phyloP scores from a whole-genome alignment of 2,797 vertebrate species.

The Urophycis tenuis region DNA sequence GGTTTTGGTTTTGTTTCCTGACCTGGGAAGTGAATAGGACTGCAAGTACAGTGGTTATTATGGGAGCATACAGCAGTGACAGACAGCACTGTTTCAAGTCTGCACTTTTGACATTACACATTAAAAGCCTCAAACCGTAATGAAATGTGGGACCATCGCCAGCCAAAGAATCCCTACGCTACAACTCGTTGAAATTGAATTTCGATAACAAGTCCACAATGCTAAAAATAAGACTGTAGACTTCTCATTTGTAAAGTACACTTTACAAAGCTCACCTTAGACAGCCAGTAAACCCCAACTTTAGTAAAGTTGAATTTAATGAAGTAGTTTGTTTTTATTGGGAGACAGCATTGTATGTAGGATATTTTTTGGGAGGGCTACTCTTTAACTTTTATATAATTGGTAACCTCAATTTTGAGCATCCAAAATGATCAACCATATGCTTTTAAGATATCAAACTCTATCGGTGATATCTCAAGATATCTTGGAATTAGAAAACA shows the following conservation, averaged over 20 bases:
- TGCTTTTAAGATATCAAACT: background rate
- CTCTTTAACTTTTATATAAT: background rate
- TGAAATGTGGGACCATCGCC: background rate
- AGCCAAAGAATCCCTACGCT: background rate
- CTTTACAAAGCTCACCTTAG: background rate
- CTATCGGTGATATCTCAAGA: background rate
- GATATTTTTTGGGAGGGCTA: background rate
- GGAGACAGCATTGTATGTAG: background rate
- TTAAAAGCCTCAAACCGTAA: background rate
- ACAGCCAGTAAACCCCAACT: background rate
- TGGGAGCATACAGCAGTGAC: constrained; percentile 17
- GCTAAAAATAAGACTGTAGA: background rate
- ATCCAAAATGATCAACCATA: background rate
- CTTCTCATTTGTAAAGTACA: background rate
- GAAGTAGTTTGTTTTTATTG: background rate
- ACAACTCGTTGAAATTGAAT: background rate
- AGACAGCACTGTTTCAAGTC: constrained; percentile 29
- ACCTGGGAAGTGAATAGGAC: background rate
- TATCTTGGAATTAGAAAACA: background rate
- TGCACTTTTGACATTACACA: constrained; percentile 25
- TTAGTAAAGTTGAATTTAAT: background rate
- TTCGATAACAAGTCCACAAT: background rate
- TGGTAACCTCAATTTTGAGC: background rate
- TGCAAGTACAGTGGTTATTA: background rate
- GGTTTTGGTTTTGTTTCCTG: background rate